Percentiles rank a stretch among this genome's conserved stretches.
Evolutionary conservation across 30 jellyfish, hydroid and myxozoan species (phyloP).

Genomic region (Chrysaora quinquecirrha): DNA sequence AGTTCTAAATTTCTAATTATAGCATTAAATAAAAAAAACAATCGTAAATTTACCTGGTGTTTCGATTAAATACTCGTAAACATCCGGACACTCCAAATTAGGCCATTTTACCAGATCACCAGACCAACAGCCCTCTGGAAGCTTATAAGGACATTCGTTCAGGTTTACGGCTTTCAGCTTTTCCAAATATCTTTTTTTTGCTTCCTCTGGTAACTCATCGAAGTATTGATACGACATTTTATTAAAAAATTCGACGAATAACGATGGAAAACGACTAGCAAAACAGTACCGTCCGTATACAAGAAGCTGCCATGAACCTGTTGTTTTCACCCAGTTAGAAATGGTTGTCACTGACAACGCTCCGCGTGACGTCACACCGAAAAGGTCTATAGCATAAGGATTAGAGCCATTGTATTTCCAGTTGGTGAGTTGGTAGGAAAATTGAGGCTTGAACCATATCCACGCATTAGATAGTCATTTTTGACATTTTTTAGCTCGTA

Average conservation of each 20-base stretch:
- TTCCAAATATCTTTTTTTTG: neutral
- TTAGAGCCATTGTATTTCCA: too few relatives aligned
- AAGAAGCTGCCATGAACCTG: too few relatives aligned
- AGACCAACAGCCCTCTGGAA: constrained; percentile 25
- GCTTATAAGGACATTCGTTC: constrained; percentile 21
- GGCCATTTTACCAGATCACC: too few relatives aligned
- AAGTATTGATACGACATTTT: neutral
- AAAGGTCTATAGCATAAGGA: neutral
- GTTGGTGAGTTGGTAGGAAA: too few relatives aligned
- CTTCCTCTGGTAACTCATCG: neutral
- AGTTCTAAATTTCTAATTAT: too few relatives aligned
- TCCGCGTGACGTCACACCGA: constrained; percentile 4
- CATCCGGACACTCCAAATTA: constrained; percentile 22
- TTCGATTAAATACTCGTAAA: constrained; percentile 13
- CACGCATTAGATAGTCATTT: too few relatives aligned
- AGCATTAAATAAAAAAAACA: too few relatives aligned
- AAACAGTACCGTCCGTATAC: too few relatives aligned
- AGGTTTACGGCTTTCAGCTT: neutral
- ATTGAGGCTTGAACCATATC: too few relatives aligned
- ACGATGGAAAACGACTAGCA: neutral
- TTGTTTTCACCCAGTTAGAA: neutral
- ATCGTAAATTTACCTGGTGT: constrained; percentile 23
- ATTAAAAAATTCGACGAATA: neutral
- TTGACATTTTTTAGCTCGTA: too few relatives aligned
- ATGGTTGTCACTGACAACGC: neutral